A percentile compares a stretch with the other conserved stretches of the same genome.
Evolutionary conservation across 2,797 vertebrate genomes (phyloP).

Genomic region (Distichodus sexfasciatus): DNA sequence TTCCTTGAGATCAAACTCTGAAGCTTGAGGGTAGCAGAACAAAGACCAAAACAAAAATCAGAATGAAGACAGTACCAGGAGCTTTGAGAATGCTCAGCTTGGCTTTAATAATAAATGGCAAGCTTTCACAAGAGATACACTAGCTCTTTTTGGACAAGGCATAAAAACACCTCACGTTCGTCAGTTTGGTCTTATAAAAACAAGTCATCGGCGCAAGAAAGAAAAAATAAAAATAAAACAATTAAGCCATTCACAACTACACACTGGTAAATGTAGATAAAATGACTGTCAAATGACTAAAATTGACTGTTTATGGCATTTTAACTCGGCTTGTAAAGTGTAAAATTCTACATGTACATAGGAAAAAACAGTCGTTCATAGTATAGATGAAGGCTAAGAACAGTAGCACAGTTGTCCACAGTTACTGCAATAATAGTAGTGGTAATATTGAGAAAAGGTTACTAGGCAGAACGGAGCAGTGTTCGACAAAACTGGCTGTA

Average conservation of each 20-base stretch:
- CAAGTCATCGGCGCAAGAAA: constrained; percentile 20
- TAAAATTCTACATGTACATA: background rate
- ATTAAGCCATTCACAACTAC: too few species aligned
- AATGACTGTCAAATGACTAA: too few species aligned
- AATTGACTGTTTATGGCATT: background rate
- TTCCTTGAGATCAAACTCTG: too few species aligned
- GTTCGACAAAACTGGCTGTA: constrained; percentile 3
- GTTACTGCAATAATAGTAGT: constrained; percentile 9
- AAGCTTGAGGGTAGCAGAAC: too few species aligned
- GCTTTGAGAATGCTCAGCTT: constrained; percentile 9
- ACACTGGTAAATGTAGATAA: too few species aligned
- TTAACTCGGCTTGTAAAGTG: background rate
- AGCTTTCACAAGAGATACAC: constrained; percentile 36
- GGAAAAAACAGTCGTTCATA: background rate
- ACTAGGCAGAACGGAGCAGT: constrained; percentile 15
- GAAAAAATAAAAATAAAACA: constrained; percentile 1
- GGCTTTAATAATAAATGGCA: constrained; percentile 38
- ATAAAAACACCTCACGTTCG: constrained; percentile 13
- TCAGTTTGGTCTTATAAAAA: constrained; percentile 35
- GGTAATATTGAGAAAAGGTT: constrained; percentile 18
- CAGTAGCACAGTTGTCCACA: background rate
- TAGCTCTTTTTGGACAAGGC: constrained; percentile 13
- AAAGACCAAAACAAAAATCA: background rate
- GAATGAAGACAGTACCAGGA: background rate
- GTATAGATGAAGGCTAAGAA: background rate